Base-by-base conservation (phyloP, 1,140 invertebrate genomes). In the roundworm (Caenorhabditis elegans) region DNA sequence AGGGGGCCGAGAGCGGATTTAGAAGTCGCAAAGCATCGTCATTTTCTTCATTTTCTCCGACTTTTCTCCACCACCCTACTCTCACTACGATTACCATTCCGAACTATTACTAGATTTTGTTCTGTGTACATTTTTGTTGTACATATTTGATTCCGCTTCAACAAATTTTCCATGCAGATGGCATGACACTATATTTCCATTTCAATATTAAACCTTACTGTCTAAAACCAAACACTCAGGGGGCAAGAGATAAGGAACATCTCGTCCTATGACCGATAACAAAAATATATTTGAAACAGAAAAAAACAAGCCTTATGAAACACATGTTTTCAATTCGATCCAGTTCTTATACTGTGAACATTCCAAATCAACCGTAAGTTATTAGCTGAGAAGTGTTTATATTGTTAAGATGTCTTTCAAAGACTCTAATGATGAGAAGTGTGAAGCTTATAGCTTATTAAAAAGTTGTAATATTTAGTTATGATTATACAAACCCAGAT, bases 1-100 rank as follows among this genome's bases (percentile, higher is more conserved):
- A n/a, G n/a, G 60, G 60, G 60, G 60, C 60, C 60, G 60, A 34
- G 60, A 39, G 60, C 60, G 60, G 60, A 70, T 70, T 70, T 70
- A 39, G 60, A 70, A 70, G 34, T 36, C 60, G 60, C 53, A 22
- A 60, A 34, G 53, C 60, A 70, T 70, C 60, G 34, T 70, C 60
- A 70, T 70, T 70, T 60, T 60, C 53, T 60, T 13, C 19, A 15
- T 22, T 17, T 60, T 53, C 51, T 34, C 26, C 60, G 34, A 70
- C n/a, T 34, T 70, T 39, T 19, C 13, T 4, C 28, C 34, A 17
- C 53, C 34, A 17, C 53, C 1, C 53, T 24, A 60, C 26, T 17
- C n/a, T n/a, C n/a, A 34, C 53, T 34, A 17, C 53, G 6, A 34
- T 60, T 39, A 24, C 28, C 39, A 43, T 43, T 43, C 15, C 5